phyloP scores from a whole-genome alignment of 2,113 vertebrate species.

The Sturnus vulgaris region DNA sequence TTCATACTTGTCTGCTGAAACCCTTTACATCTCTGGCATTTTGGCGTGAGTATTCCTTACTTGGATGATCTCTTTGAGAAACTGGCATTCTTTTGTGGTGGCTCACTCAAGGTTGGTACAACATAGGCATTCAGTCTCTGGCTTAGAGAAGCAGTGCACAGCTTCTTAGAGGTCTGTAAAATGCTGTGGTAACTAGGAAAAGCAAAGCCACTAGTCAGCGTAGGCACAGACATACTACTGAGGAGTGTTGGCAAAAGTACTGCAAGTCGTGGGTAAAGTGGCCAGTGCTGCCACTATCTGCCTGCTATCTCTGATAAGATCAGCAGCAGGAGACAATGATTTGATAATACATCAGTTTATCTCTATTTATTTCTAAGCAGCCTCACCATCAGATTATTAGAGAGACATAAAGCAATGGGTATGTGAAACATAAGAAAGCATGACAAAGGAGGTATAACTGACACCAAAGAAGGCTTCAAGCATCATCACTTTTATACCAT shows the following conservation, averaged over 20 bases:
- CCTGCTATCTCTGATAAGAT: neutral
- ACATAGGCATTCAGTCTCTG: neutral
- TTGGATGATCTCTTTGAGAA: neutral
- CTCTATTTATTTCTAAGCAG: neutral
- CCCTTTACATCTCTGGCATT: constrained; percentile 90
- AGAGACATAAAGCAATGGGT: neutral
- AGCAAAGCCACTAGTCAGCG: neutral
- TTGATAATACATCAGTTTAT: neutral
- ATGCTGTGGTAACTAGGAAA: neutral
- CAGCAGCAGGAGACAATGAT: neutral
- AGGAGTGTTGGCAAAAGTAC: neutral
- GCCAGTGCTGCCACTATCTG: neutral
- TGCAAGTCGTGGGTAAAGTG: neutral
- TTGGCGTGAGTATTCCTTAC: constrained; percentile 86
- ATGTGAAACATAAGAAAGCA: neutral
- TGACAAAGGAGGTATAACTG: no score
- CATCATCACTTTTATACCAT: no score
- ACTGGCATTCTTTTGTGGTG: neutral
- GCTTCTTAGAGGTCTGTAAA: neutral
- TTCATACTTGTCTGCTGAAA: constrained; percentile 90
- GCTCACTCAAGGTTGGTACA: neutral
- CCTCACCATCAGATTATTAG: neutral
- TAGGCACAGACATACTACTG: neutral
- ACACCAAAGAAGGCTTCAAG: no score
- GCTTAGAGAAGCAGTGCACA: neutral